Conservation (phyloP, 2,797 vertebrate genomes). For the Dendrocincla fuliginosa region DNA sequence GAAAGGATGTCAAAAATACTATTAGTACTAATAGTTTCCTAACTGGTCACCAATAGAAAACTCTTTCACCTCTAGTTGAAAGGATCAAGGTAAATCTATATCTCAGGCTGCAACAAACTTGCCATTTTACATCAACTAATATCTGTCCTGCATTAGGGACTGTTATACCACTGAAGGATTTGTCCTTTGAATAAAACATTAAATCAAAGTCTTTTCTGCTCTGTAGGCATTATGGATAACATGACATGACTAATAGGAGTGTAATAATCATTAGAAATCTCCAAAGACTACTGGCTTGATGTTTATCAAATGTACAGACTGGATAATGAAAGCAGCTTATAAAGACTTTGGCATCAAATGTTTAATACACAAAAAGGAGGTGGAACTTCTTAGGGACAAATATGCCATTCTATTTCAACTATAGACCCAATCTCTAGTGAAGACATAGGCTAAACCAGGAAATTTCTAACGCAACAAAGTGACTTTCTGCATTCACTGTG, state of each 20-base stretch:
- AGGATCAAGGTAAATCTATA: neutral
- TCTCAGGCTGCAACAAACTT: neutral
- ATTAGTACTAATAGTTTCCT: neutral
- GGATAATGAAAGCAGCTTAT: conserved; percentile 31
- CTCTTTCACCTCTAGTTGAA: neutral
- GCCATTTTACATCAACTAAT: neutral
- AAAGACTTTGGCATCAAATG: neutral
- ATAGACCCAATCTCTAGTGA: neutral
- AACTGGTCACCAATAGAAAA: neutral
- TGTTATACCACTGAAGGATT: neutral
- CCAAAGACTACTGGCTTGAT: conserved; percentile 4
- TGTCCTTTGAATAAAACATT: conserved; percentile 56
- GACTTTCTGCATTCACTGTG: neutral
- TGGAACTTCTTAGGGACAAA: neutral
- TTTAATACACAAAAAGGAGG: neutral
- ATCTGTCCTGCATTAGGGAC: neutral
- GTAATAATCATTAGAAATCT: conserved; percentile 43
- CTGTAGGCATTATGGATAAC: conserved; percentile 40
- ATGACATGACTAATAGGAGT: conserved; percentile 30
- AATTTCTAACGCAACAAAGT: neutral
- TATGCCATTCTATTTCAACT: neutral
- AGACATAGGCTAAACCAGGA: neutral
- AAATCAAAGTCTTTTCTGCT: conserved; percentile 54
- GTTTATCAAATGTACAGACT: conserved; percentile 13
- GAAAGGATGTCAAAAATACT: neutral